phyloP scores from a whole-genome alignment of 2,888 invertebrate species.

The Pharmacophagus antenor region DNA sequence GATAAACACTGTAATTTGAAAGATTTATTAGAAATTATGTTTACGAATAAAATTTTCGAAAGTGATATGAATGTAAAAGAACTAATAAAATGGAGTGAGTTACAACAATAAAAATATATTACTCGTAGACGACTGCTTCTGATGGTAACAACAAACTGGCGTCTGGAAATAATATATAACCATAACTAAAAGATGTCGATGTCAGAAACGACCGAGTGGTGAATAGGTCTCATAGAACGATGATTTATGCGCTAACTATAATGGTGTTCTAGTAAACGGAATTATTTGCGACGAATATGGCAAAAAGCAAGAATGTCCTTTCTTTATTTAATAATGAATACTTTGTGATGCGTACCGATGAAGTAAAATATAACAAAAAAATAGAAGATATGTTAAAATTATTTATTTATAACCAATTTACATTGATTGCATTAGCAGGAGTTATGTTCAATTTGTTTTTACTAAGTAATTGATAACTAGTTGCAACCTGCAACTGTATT shows the following conservation, averaged over 20 bases:
- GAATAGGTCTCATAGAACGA: background rate
- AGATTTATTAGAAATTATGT: background rate
- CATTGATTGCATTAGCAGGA: too few species aligned
- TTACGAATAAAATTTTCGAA: background rate
- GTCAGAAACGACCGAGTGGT: conserved; percentile 9
- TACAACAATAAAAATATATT: conserved; percentile 12
- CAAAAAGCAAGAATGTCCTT: background rate
- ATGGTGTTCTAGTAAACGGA: background rate
- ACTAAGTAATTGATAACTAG: too few species aligned
- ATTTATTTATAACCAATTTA: too few species aligned
- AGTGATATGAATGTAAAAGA: background rate
- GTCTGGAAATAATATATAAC: conserved; percentile 15
- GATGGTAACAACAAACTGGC: conserved; percentile 13
- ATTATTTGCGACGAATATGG: background rate
- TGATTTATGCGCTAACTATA: conserved; percentile 10
- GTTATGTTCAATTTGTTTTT: too few species aligned
- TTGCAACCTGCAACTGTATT: too few species aligned
- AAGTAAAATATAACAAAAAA: background rate
- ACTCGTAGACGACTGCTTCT: conserved; percentile 8
- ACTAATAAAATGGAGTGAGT: background rate
- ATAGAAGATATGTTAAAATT: too few species aligned
- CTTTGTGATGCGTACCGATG: background rate
- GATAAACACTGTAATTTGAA: background rate
- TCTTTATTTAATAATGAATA: background rate
- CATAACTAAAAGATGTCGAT: conserved; percentile 11